These are phyloP conservation scores for Aix galericulata DNA, from an alignment of 2,113 vertebrate genomes.

Conservation along the genomic window DNA sequence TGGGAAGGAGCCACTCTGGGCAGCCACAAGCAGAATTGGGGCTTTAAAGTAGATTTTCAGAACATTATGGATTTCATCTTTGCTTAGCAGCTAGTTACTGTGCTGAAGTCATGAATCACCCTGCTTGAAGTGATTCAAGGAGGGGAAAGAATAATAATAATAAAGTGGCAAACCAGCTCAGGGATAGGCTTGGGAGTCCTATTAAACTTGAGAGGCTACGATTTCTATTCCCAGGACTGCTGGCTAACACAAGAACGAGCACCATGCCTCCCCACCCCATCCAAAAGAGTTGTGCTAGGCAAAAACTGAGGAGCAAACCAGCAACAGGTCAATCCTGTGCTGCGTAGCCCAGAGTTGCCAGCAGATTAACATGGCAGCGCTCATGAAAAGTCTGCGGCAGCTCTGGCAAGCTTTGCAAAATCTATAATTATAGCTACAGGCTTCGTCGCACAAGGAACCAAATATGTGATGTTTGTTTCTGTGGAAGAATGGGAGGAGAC, in stretches of 20 bases:
- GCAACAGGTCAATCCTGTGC: conserved; percentile 27
- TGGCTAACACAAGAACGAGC: conserved; percentile 37
- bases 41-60: conserved; percentile 1
- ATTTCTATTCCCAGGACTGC: conserved; percentile 45
- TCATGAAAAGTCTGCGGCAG: conserved; percentile 15
- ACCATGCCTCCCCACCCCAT: conserved; percentile 1
- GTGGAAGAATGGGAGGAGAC: conserved; percentile 71
- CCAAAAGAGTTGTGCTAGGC: conserved; percentile 4
- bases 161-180: conserved; percentile 46
- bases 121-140: conserved; percentile 37
- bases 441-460: conserved; percentile 42
- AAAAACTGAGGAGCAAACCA: conserved; percentile 36
- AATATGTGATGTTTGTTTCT: conserved; percentile 67
- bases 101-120: conserved; percentile 39
- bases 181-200: conserved; percentile 34
- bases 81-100: conserved; percentile 31
- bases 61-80: conserved; percentile 25
- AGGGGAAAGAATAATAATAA: conserved; percentile 54
- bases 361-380: conserved; percentile 13
- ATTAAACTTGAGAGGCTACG: conserved; percentile 60
- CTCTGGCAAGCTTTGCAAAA: conserved; percentile 43
- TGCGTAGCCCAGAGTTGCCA: conserved; percentile 31
- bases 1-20: neutral
- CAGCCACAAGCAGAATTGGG: neutral
- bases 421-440: conserved; percentile 27